phyloP scores from a whole-genome alignment of 2,888 invertebrate genomes.

The Proisotoma minuta region DNA sequence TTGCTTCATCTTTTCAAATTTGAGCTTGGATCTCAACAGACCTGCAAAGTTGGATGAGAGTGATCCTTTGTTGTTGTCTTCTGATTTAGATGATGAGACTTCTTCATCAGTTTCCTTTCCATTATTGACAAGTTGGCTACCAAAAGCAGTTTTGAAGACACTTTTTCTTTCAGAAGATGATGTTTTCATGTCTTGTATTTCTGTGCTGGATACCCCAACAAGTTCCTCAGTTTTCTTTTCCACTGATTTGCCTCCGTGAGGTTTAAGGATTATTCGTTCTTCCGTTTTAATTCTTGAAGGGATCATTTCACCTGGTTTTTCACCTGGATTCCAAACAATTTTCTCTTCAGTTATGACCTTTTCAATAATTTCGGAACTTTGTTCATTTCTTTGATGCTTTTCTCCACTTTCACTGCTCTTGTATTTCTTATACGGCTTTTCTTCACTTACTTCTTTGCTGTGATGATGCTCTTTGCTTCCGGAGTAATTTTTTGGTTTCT shows the following conservation, averaged over 20 bases:
- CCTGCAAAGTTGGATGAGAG: conserved; percentile 37
- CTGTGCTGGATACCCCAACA: background rate
- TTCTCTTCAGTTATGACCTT: conserved; percentile 42
- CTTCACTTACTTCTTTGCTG: conserved; percentile 29
- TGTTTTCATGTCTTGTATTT: background rate
- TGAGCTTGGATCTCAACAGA: conserved; percentile 41
- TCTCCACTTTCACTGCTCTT: conserved; percentile 16
- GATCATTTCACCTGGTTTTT: conserved; percentile 27
- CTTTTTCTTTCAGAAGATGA: background rate
- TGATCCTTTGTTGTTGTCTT: conserved; percentile 9
- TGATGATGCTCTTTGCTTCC: conserved; percentile 25
- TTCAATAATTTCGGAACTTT: conserved; percentile 31
- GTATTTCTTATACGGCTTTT: conserved; percentile 16
- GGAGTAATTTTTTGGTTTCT: background rate
- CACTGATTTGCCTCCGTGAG: conserved; percentile 10
- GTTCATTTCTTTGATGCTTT: conserved; percentile 7
- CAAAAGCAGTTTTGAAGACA: background rate
- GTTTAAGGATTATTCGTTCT: conserved; percentile 38
- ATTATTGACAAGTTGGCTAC: background rate
- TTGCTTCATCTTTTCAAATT: conserved; percentile 43
- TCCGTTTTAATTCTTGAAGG: conserved; percentile 39
- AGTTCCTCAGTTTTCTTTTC: background rate
- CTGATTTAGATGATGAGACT: conserved; percentile 8
- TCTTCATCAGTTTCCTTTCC: conserved; percentile 1
- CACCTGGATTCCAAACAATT: conserved; percentile 41